These are phyloP conservation scores for Istiophorus platypterus DNA, from an alignment of 2,113 vertebrate genomes.

Conservation along the genomic window DNA sequence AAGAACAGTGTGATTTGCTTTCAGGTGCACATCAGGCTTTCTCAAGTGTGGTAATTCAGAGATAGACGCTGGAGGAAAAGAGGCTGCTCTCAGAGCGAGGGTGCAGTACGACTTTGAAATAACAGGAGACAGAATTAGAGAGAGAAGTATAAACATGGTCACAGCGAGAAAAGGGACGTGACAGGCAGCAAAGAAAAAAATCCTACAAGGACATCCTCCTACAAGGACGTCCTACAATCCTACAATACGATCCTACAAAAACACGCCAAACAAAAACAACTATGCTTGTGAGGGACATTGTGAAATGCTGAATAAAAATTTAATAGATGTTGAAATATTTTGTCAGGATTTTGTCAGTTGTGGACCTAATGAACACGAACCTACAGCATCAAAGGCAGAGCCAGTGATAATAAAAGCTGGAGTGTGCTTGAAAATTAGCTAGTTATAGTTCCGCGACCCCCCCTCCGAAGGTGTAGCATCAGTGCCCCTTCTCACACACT, in stretches of 20 bases:
- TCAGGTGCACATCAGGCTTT: constrained; percentile 43
- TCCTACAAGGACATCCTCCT: background rate
- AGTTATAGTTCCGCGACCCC: no score
- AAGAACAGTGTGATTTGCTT: constrained; percentile 37
- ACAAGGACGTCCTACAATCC: no score
- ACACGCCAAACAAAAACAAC: background rate
- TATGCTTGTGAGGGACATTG: background rate
- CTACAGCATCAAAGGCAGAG: background rate
- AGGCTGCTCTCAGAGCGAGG: constrained; percentile 45
- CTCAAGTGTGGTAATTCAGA: constrained; percentile 35
- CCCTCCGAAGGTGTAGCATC: no score
- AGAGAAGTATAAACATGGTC: background rate
- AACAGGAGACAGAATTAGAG: constrained; percentile 19
- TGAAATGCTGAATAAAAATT: background rate
- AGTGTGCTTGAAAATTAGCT: background rate
- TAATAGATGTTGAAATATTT: background rate
- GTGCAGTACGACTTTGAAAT: constrained; percentile 47
- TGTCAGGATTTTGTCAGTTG: background rate
- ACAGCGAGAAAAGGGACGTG: background rate
- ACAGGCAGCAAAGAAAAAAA: background rate
- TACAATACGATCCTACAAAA: no score
- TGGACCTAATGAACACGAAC: background rate
- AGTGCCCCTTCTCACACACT: no score
- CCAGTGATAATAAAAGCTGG: background rate
- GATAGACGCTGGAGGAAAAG: constrained; percentile 25